phyloP scores from a whole-genome alignment of 2,113 vertebrate species.

The Phaethon lepturus region DNA sequence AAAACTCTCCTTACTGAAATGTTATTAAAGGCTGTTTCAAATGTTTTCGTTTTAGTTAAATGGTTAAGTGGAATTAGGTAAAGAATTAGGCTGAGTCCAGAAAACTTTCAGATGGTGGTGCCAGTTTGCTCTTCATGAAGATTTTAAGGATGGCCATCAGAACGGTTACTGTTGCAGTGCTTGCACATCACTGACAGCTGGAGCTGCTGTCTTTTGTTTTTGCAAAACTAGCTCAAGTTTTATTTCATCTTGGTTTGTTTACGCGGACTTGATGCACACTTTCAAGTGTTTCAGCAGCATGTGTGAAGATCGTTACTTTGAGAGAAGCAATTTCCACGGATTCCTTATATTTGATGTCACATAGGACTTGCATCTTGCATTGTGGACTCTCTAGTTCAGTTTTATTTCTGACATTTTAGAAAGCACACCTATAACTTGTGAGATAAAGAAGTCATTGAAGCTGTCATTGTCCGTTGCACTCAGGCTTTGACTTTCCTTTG shows the following conservation, averaged over 20 bases:
- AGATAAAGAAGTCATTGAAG: background rate
- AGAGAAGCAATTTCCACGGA: background rate
- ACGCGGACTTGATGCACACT: background rate
- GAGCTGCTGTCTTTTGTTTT: background rate
- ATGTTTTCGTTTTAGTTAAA: background rate
- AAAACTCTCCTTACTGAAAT: background rate
- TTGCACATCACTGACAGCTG: background rate
- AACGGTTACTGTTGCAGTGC: background rate
- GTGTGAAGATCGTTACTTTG: background rate
- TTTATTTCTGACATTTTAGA: slow-evolving; percentile 16
- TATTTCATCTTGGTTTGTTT: slow-evolving; percentile 31
- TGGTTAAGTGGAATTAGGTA: background rate
- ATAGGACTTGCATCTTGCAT: background rate
- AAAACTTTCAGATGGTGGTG: background rate
- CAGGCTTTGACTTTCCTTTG: background rate
- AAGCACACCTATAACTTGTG: background rate
- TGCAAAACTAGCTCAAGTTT: slow-evolving; percentile 2
- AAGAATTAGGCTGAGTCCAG: background rate
- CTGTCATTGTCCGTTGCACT: background rate
- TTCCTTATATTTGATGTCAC: background rate
- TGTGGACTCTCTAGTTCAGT: background rate
- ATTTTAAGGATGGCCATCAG: background rate
- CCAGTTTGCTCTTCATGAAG: background rate
- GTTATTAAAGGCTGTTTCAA: background rate
- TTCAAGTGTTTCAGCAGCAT: background rate